Base-by-base conservation (phyloP, 2,888 invertebrate species). In the Drosophila subquinaria region DNA sequence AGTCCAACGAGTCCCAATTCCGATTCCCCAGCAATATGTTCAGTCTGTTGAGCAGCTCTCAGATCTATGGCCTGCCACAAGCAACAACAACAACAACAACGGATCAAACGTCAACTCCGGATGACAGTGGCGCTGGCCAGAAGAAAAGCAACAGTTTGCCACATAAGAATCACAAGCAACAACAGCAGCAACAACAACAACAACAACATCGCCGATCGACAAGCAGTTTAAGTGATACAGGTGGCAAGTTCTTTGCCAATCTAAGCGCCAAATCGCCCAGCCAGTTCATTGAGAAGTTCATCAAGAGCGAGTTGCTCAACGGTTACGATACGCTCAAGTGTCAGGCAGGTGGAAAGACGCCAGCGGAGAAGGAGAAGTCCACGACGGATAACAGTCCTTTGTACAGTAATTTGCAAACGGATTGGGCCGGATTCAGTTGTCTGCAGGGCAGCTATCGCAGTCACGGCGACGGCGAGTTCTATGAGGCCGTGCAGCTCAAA, bases 211-310 rank as follows among this genome's bases (percentile, higher is more conserved):
- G 82, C 4, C 74, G 84, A 5, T 82, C 80, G 6, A 84, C 80
- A 40, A 83, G 79, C 63, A 89, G 74, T 52, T 72, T 74, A 4
- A 82, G 72, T 57, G 84, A 84, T 11, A 70, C 84, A 2, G 83
- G 78, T 48, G 84, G 81, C 59, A 77, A 82, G 45, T 89, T 91
- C 69, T 87, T 91, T 55, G 77, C 87, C 40, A 83, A 82, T 35
- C 51, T 91, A n/a, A 86, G 81, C 51, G 64, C 80, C 57, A 91
- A 91, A 66, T 90, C 90, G 11, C 89, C 92, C 30, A 89, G 90
- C 13, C 91, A 90, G 59, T 91, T 92, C 64, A 88, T 92, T 36
- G 92, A 92, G 71, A 92, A 92, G 80, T 91, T 92, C 48, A 87
- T 92, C 6, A 90, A 88, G 72, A 90, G 79, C 73, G 92, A 92